Conservation (phyloP, 2,797 vertebrate species). For the Avahi laniger region DNA sequence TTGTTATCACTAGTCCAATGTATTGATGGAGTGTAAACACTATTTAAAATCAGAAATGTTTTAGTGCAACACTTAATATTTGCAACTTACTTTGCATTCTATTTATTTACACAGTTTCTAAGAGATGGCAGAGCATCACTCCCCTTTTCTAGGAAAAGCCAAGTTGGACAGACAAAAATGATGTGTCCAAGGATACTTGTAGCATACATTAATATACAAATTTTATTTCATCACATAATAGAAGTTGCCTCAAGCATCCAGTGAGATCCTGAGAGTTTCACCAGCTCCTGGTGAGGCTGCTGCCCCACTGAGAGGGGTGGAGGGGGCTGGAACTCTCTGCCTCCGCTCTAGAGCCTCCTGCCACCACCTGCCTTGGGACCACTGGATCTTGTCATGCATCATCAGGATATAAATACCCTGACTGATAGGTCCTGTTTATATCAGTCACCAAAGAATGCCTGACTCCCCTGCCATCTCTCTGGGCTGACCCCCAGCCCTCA, state of each 20-base stretch:
- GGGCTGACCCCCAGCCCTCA: fast-evolving
- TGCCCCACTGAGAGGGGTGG: fast-evolving
- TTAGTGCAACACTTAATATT: neutral
- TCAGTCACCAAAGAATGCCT: neutral
- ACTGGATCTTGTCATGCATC: neutral
- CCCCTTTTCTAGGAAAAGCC: neutral
- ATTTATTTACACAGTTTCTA: neutral
- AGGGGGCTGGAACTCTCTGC: neutral
- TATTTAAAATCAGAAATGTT: neutral
- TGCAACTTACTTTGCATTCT: neutral
- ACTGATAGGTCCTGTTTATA: neutral
- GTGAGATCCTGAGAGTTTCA: neutral
- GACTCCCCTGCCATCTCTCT: neutral
- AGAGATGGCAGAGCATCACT: neutral
- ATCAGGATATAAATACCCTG: neutral
- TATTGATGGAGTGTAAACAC: neutral
- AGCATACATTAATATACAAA: neutral
- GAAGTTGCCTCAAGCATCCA: neutral
- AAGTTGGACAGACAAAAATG: neutral
- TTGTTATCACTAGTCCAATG: neutral
- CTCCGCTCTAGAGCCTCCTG: neutral
- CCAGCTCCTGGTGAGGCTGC: neutral
- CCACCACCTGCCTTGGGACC: too few relatives aligned
- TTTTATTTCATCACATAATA: neutral
- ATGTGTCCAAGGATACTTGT: neutral